Evolutionary conservation across 2,113 vertebrate species (phyloP), one percentile per base, ranked within the genome.

Genomic region (Entomyzon cyanotis): DNA sequence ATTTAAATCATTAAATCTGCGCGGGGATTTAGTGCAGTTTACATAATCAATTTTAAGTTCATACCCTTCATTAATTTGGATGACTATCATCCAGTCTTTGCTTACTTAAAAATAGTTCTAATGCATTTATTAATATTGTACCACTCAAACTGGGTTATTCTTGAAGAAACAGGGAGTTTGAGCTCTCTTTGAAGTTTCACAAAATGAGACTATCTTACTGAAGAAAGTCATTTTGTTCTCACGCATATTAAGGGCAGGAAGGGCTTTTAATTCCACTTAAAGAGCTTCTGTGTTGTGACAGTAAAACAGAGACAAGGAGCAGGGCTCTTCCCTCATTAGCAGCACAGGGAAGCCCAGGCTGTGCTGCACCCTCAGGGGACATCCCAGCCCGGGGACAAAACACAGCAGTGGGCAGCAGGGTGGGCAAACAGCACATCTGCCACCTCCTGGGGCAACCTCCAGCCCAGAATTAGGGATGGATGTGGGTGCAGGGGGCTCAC

Each of bases 11-110:
- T 97, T 97, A 97, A 93, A 94, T 97, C 94, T 95, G 89, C 0
- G 2, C 31, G 33, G 89, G 91, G 96, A 94, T 96, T 97, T 94
- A 94, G 88, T 82, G 89, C 24, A 20, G 95, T 96, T 96, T 97
- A 97, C 89, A 94, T 94, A 97, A 97, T 95, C 94, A 97, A 97
- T 97, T 96, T 97, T 95, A 95, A 93, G 95, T 96, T 96, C 95
- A 82, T 94, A 91, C 77, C 89, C 91, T 97, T 95, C 91, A 97
- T 95, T 97, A 96, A 96, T 95, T 91, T 96, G 96, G 81, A 97
- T 94, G 89, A 93, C 89, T 97, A 93, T 82, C 95, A 91, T 79
- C 74, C 87, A 93, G 77, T 58, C 94, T 95, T 95, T 96, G 94
- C 96, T 97, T 96, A 97, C 91, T 95, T 95, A 94, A 96, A 97